phyloP scores from a whole-genome alignment of 2,113 vertebrate genomes.

The Syngnathus floridae region DNA sequence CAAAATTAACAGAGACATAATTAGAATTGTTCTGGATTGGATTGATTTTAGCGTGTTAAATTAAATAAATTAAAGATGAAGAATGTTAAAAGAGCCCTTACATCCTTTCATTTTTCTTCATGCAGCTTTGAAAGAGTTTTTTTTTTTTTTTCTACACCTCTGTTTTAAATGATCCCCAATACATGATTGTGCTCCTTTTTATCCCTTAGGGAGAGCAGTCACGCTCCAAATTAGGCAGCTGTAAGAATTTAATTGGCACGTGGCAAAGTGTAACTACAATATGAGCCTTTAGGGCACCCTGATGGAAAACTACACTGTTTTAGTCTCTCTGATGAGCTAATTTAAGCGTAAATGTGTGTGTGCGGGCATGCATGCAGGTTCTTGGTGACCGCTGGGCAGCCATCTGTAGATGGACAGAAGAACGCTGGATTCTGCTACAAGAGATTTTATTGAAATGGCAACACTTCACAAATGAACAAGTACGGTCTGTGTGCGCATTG shows the following conservation, averaged over 20 bases:
- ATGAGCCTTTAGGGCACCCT: constrained; percentile 9
- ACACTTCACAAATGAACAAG: constrained; percentile 93
- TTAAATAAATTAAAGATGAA: no score
- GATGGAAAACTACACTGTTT: constrained; percentile 10
- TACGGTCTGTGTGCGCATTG: constrained; percentile 32
- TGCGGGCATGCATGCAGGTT: constrained; percentile 61
- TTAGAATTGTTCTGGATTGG: no score
- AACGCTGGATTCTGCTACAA: constrained; percentile 90
- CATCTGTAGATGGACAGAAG: constrained; percentile 96
- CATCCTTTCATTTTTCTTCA: background rate
- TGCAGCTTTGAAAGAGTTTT: background rate
- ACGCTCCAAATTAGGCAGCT: constrained; percentile 19
- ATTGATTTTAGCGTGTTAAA: no score
- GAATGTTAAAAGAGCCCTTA: background rate
- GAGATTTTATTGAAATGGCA: constrained; percentile 94
- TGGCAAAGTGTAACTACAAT: constrained; percentile 7
- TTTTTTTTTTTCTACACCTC: background rate
- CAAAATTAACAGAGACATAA: background rate
- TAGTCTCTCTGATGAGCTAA: background rate
- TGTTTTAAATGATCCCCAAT: background rate
- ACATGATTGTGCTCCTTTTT: constrained; percentile 4
- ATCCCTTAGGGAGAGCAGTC: constrained; percentile 14
- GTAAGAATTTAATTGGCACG: constrained; percentile 21
- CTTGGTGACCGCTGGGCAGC: constrained; percentile 92
- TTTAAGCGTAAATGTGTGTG: constrained; percentile 8